Evolutionary conservation across 2,888 invertebrate genomes (phyloP).

Genomic region (Sinhomidia bicolor): DNA sequence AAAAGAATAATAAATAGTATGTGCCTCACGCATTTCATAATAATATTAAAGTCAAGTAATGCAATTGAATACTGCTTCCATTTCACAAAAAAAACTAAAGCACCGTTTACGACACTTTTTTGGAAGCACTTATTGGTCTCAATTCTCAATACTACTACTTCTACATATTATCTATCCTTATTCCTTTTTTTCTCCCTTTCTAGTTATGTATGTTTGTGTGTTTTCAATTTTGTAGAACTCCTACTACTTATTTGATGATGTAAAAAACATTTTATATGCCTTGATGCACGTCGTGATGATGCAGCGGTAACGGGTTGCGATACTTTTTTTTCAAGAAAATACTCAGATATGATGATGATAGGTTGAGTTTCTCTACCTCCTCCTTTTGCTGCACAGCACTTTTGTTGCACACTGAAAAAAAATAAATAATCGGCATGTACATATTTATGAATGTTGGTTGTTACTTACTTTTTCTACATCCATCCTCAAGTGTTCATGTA

Average conservation of each 20-base stretch:
- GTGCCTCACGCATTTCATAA: not conserved
- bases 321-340: no score
- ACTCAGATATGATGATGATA: not conserved
- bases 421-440: not conserved
- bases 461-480: not conserved
- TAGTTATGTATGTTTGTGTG: not conserved
- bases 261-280: not conserved
- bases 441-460: not conserved
- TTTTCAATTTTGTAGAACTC: not conserved
- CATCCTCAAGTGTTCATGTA: slow-evolving; percentile 1
- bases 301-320: slow-evolving; percentile 2
- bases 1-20: not conserved
- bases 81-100: slow-evolving; percentile 14
- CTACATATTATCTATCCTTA: not conserved
- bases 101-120: not conserved
- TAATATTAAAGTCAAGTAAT: not conserved
- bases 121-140: not conserved
- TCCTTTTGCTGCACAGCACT: not conserved
- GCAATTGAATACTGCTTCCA: slow-evolving; percentile 21
- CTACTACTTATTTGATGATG: slow-evolving; percentile 9
- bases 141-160: not conserved
- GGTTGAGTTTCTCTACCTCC: not conserved
- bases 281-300: not conserved
- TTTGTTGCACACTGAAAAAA: not conserved
- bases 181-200: not conserved